phyloP scores from a whole-genome alignment of 2,797 vertebrate species.

The Amniataba percoides region DNA sequence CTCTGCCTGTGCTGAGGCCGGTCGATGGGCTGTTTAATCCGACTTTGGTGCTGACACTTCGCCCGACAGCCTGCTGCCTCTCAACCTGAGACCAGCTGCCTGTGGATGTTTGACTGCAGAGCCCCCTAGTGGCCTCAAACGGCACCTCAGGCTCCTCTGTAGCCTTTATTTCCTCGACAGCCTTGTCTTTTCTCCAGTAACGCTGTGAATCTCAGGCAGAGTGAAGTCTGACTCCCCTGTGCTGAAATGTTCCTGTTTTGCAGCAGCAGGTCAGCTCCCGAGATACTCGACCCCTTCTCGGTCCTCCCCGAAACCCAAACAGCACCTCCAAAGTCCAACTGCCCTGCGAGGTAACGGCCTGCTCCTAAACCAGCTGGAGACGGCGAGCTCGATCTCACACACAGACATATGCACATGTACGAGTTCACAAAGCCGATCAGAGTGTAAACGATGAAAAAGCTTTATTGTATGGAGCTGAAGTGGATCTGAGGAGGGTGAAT shows the following conservation, averaged over 20 bases:
- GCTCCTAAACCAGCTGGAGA: conserved; percentile 46
- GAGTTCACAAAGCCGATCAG: conserved; percentile 4
- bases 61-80: conserved; percentile 32
- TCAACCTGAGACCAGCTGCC: conserved; percentile 27
- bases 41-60: conserved; percentile 15
- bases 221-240: conserved; percentile 47
- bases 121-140: conserved; percentile 74
- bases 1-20: conserved; percentile 37
- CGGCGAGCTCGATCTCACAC: conserved; percentile 34
- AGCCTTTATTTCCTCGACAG: conserved; percentile 12
- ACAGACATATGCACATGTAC: conserved; percentile 19
- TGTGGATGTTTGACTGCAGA: conserved; percentile 46
- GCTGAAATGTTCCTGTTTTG: conserved; percentile 87
- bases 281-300: conserved; percentile 93
- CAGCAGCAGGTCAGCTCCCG: conserved; percentile 74
- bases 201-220: conserved; percentile 39
- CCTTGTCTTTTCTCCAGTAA: conserved; percentile 22
- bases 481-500: conserved; percentile 23
- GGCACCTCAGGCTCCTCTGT: conserved; percentile 47
- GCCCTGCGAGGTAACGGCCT: conserved; percentile 94
- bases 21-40: conserved; percentile 28
- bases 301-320: conserved; percentile 97
- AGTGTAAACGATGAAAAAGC: conserved; percentile 7
- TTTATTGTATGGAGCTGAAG: conserved; percentile 5
- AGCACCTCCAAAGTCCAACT: conserved; percentile 93